Conservation (phyloP, 2,113 vertebrate species). For the Elgaria multicarinata region DNA sequence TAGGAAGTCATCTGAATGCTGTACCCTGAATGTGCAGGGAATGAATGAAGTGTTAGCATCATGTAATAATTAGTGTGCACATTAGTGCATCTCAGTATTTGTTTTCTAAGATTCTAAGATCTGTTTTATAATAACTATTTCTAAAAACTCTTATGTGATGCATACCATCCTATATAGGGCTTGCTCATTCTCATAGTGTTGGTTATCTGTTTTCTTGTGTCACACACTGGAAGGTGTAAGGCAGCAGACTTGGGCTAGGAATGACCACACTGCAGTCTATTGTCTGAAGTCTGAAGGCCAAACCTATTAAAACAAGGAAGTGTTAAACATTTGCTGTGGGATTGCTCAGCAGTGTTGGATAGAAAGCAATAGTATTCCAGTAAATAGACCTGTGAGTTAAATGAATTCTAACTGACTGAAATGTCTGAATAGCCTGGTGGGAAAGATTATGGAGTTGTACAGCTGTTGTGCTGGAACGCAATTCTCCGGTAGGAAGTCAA, state of each 20-base stretch:
- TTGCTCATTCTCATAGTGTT: neutral
- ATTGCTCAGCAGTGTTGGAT: neutral
- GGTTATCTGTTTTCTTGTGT: neutral
- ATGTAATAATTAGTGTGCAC: neutral
- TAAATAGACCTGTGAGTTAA: neutral
- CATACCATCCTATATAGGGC: neutral
- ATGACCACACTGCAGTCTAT: neutral
- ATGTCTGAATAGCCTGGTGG: neutral
- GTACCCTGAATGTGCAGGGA: neutral
- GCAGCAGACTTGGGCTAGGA: neutral
- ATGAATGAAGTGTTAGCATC: neutral
- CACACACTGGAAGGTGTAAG: neutral
- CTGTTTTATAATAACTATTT: neutral
- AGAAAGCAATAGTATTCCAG: neutral
- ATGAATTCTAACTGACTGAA: neutral
- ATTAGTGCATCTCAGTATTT: neutral
- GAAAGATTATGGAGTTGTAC: neutral
- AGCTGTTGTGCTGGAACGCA: neutral
- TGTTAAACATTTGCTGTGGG: neutral
- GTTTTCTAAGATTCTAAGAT: neutral
- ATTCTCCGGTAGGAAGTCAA: conserved; percentile 53
- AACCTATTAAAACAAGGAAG: neutral
- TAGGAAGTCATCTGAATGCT: neutral
- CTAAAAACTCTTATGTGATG: neutral
- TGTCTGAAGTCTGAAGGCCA: neutral